Evolutionary conservation across 2,113 vertebrate genomes (phyloP), one percentile per base, ranked within the genome.

Genomic region (Cairina moschata): DNA sequence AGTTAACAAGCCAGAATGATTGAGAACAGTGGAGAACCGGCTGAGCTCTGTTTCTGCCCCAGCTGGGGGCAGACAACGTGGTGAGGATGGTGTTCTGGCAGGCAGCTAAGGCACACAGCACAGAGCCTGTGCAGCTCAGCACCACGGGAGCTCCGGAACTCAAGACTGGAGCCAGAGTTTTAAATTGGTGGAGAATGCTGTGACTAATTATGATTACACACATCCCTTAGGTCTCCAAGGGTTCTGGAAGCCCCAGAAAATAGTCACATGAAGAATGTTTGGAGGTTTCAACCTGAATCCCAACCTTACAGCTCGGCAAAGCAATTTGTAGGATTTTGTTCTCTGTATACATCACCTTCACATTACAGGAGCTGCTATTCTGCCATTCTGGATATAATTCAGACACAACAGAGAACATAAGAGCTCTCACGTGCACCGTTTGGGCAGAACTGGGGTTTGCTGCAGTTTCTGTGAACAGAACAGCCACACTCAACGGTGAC

Each of bases 271-370:
- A 63, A 42, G 65, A 72, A 67, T 0, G 3, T 1, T 40, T 26
- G 32, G 59, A 5, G 42, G 52, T 68, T 26, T 72, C 60, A 83
- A 60, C 26, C 86, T 46, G 59, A 67, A 78, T 62, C 28, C 36
- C 59, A 73, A 8, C 40, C 4, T 14, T 3, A 10, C 31, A 42
- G 58, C 46, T 7, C 31, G 17, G 66, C 65, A 82, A 69, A 81
- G 44, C 34, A 3, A 21, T 20, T 0, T 6, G 9, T 20, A 17
- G 50, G 58, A 11, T 15, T 71, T 9, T 6, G 26, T 17, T 29
- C n/a, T 26, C 58, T 31, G 17, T 11, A 29, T 10, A 26, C 14
- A 26, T 66, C 40, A 22, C 78, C 31, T 58, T 4, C 32, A 0
- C 4, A 11, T 58, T 52, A 22, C 3, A 31, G n/a, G 34, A 50